phyloP scores from a whole-genome alignment of 2,888 invertebrate genomes.

The Calameuta idolon region DNA sequence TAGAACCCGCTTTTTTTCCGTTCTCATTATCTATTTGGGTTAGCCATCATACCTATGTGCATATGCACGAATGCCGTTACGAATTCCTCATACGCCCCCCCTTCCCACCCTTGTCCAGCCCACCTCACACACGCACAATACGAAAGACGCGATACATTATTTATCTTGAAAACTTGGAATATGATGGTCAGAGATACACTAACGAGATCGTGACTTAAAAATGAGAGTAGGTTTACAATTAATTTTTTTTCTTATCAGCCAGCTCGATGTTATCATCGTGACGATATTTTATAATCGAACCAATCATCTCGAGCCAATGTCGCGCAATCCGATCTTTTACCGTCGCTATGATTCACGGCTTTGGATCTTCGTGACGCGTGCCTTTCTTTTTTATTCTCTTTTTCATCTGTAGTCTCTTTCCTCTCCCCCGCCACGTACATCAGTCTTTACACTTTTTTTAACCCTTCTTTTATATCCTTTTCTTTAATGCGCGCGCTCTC shows the following conservation, averaged over 20 bases:
- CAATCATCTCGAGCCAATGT: not conserved
- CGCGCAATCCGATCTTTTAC: not conserved
- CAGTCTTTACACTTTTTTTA: not conserved
- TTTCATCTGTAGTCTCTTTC: not conserved
- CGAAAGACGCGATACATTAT: not conserved
- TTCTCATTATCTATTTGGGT: slow-evolving; percentile 59
- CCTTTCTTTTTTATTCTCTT: not conserved
- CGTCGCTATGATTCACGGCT: not conserved
- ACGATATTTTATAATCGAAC: not conserved
- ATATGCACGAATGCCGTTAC: not conserved
- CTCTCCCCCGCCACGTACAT: not conserved
- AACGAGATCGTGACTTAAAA: not conserved
- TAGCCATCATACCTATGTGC: slow-evolving; percentile 29
- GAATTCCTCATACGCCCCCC: not conserved
- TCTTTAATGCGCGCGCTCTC: not conserved
- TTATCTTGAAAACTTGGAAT: not conserved
- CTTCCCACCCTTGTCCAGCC: not conserved
- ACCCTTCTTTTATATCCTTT: slow-evolving; percentile 1
- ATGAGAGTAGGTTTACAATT: not conserved
- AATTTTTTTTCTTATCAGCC: not conserved
- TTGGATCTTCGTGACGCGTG: not conserved
- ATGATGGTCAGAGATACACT: not conserved
- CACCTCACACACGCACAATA: not conserved
- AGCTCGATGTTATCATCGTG: not conserved
- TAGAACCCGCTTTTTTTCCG: slow-evolving; percentile 43